Evolutionary conservation across 2,888 invertebrate species (phyloP).

Genomic region (Volucella inanis): DNA sequence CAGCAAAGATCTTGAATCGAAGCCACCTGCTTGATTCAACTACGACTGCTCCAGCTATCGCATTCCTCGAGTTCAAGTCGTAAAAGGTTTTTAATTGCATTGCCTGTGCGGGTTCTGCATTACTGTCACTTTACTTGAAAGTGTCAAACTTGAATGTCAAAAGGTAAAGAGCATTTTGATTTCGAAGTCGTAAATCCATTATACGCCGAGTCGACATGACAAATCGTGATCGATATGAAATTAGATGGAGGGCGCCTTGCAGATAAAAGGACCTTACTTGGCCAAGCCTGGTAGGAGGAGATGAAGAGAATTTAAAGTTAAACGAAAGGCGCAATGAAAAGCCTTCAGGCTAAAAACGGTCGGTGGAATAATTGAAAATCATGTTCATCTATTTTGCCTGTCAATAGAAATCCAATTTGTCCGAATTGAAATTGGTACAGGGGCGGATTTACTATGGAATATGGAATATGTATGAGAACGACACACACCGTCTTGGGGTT

Average conservation of each 20-base stretch:
- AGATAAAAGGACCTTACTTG: background rate
- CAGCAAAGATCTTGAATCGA: conserved; percentile 45
- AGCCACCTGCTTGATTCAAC: conserved; percentile 52
- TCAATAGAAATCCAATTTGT: conserved; percentile 72
- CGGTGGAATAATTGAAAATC: conserved; percentile 71
- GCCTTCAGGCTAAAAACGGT: conserved; percentile 48
- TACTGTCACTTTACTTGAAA: conserved; percentile 49
- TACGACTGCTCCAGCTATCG: background rate
- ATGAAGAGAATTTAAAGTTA: background rate
- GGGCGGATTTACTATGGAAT: background rate
- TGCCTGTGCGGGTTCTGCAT: conserved; percentile 34
- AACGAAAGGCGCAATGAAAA: conserved; percentile 34
- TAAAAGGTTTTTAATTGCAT: conserved; percentile 73
- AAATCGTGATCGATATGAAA: conserved; percentile 73
- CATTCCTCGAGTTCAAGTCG: conserved; percentile 60
- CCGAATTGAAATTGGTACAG: conserved; percentile 46
- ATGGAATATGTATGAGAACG: no score
- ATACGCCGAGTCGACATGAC: conserved; percentile 60
- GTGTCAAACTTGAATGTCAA: conserved; percentile 70
- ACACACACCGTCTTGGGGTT: no score
- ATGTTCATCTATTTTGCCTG: conserved; percentile 70
- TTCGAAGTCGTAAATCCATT: conserved; percentile 65
- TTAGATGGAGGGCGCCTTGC: conserved; percentile 59
- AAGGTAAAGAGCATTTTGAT: conserved; percentile 60
- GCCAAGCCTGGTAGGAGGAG: background rate